Evolutionary conservation across 2,113 vertebrate species (phyloP).

Genomic region (Alethe diademata): DNA sequence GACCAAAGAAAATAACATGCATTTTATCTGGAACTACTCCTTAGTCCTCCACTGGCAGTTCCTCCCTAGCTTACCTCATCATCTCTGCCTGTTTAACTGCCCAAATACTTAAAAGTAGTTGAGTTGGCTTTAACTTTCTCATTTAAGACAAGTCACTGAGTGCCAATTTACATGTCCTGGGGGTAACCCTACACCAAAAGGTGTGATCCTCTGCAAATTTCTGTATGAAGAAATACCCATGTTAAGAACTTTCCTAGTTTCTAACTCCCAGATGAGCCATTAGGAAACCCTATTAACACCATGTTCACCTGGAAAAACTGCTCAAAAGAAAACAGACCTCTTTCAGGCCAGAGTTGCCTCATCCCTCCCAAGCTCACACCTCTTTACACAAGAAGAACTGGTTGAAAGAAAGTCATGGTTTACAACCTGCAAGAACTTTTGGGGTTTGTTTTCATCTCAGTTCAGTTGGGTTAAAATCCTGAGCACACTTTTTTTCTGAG

Average conservation of each 20-base stretch:
- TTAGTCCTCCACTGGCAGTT: not conserved
- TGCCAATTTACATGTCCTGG: not conserved
- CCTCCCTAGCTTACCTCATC: not conserved
- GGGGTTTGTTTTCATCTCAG: not conserved
- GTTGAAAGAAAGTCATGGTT: not conserved
- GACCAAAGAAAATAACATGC: not conserved
- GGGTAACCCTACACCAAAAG: not conserved
- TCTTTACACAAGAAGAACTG: not conserved
- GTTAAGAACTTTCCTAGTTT: conserved; percentile 16
- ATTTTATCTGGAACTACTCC: not conserved
- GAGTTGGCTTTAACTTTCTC: not conserved
- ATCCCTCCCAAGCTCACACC: not conserved
- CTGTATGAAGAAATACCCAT: conserved; percentile 9
- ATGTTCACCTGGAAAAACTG: conserved; percentile 44
- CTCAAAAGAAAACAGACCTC: conserved; percentile 26
- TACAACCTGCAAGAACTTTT: conserved; percentile 13
- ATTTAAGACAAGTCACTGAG: conserved; percentile 16
- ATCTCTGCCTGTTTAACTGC: conserved; percentile 3
- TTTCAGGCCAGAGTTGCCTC: not conserved
- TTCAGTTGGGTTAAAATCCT: not conserved
- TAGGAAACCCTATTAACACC: conserved; percentile 35
- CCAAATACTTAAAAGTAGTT: conserved; percentile 15
- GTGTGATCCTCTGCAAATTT: not conserved
- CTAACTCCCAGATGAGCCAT: conserved; percentile 23
- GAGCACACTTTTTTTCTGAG: not conserved